Conservation (phyloP, 1,140 invertebrate species). For the Drosophila persimilis region DNA sequence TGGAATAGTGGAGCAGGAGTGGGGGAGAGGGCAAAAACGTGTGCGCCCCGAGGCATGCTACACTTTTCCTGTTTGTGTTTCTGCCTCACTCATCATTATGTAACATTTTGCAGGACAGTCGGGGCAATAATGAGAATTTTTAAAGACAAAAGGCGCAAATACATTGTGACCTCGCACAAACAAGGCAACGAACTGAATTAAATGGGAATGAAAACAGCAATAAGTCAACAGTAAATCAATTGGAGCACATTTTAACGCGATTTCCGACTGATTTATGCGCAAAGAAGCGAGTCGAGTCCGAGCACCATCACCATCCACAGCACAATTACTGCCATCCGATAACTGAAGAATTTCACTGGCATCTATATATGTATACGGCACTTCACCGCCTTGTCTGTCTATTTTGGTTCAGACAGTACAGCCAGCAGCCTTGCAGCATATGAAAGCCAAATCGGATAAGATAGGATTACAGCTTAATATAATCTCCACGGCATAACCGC, state of each 20-base stretch:
- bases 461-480: too few species aligned
- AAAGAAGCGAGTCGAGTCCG: neutral
- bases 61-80: constrained; percentile 38
- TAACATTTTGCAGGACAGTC: constrained; percentile 47
- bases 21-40: constrained; percentile 1
- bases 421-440: too few species aligned
- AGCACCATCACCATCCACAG: too few species aligned
- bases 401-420: constrained; percentile 18
- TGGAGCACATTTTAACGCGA: constrained; percentile 37
- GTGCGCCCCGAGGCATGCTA: constrained; percentile 34
- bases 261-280: constrained; percentile 43
- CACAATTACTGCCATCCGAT: constrained; percentile 27
- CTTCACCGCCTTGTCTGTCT: neutral
- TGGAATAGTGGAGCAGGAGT: neutral
- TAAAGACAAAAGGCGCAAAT: constrained; percentile 24
- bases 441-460: too few species aligned
- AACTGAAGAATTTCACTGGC: neutral
- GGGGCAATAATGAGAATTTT: constrained; percentile 24
- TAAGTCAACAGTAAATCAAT: constrained; percentile 67
- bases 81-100: constrained; percentile 38
- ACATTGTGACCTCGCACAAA: constrained; percentile 19
- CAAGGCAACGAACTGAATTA: constrained; percentile 15
- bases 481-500: too few species aligned
- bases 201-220: constrained; percentile 57
- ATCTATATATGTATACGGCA: too few species aligned